Evolutionary conservation across 1,140 invertebrate species (phyloP), one percentile per base, ranked within the genome.

Genomic region (Bactericera cockerelli): DNA sequence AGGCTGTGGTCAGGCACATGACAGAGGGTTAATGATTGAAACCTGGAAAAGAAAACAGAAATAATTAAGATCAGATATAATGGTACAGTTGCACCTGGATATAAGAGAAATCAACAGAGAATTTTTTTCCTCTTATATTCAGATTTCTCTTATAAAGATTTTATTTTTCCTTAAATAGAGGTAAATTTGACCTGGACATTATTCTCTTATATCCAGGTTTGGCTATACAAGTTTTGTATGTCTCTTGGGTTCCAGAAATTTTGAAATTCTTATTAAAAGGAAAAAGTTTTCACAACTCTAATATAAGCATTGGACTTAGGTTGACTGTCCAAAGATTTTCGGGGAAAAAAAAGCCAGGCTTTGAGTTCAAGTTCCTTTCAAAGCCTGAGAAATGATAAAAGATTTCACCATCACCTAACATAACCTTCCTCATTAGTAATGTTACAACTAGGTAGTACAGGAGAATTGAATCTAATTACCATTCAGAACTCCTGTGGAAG

Each of bases 401-500:
- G 24, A n/a, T 4, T 4, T 16, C 8, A 24, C 11, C 55, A 8
- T 10, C 26, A 28, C 24, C 4, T 8, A 22, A 22, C 24, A 56
- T 22, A 8, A 56, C 14, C 3, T 6, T 24, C n/a, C 22, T 11
- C 38, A 56, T 10, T 26, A 24, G 22, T 21, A 14, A 6, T 14
- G 28, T 38, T 21, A 53, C 25, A 25, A 61, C 56, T 14, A 22
- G n/a, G n/a, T n/a, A n/a, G 36, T 57, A 59, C n/a, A n/a, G n/a
- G n/a, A n/a, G n/a, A n/a, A n/a, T n/a, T n/a, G n/a, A 64, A 55
- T 59, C 63, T 59, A 66, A 75, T 80, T 78, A 93, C 90, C 89
- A 92, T 81, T 97, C 93, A 59, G 91, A 95, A 72, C 86, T 92
- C 69, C 89, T 78, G 74, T 97, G 93, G 72, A 94, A 97, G 74